Evolutionary conservation across 2,888 invertebrate species (phyloP), one percentile per base, ranked within the genome.

Genomic region (Catocala nupta): DNA sequence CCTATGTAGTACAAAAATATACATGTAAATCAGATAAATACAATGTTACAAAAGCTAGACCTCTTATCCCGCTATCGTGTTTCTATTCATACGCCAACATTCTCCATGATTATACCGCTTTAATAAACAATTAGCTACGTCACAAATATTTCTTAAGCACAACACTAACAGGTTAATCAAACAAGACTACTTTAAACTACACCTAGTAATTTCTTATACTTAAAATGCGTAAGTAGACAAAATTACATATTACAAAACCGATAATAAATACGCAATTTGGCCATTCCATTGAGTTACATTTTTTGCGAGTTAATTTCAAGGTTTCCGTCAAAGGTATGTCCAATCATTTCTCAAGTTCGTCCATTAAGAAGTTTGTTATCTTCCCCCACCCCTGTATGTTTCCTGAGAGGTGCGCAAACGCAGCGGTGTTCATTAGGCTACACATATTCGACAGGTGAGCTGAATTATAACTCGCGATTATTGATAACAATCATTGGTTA

Each of bases 291-390:
- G 36, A 39, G 6, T 9, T 9, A 39, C 9, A 8, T 25, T 39
- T 39, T 39, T 39, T 39, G 6, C 36, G 8, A 8, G 9, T 39
- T 8, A 5, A 39, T 5, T 39, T 39, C 36, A 39, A 39, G 36
- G 36, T 39, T 39, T 39, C 6, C 8, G 9, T 8, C 36, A 39
- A 45, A 13, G 45, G 65, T 62, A 61, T 78, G 55, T 83, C 83
- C 80, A 77, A 60, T 69, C 59, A 55, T 68, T 55, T 70, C 73
- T 65, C 34, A 43, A 12, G 33, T 4, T n/a, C 52, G 42, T 70
- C 73, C 80, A 81, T 79, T 80, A 81, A 82, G 77, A 73, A 80
- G 72, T 77, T 67, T 78, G 76, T 85, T 86, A 86, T 84, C 85
- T 73, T 8, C 47, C 48, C 59, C 42, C 10, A 12, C 33, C 33